phyloP scores from a whole-genome alignment of 2,888 invertebrate species.

The Pardosa pseudoannulata region DNA sequence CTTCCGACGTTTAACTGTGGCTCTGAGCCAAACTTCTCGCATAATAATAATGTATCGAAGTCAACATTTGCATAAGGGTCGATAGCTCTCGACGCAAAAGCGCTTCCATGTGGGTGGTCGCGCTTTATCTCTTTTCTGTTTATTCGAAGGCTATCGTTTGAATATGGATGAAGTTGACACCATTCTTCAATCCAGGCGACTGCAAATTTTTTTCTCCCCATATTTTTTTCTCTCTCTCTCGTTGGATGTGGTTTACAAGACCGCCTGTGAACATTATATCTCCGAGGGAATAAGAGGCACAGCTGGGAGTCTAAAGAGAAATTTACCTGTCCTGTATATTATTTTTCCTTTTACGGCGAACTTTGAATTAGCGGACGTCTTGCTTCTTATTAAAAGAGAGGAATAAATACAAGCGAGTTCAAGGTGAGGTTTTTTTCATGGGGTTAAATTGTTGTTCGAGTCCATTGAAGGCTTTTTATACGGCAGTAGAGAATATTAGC shows the following conservation, averaged over 20 bases:
- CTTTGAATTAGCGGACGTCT: background rate
- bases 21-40: background rate
- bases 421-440: background rate
- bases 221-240: too few species aligned
- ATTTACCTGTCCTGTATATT: background rate
- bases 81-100: constrained; percentile 49
- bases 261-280: background rate
- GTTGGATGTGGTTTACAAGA: constrained; percentile 5
- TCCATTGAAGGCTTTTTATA: too few species aligned
- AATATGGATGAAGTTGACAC: constrained; percentile 64
- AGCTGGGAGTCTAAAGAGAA: background rate
- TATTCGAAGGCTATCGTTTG: constrained; percentile 46
- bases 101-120: constrained; percentile 45
- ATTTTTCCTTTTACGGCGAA: background rate
- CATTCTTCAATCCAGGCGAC: constrained; percentile 26
- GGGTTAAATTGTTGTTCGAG: background rate
- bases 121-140: constrained; percentile 29
- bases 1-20: constrained; percentile 13
- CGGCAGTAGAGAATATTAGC: too few species aligned
- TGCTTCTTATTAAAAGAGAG: background rate
- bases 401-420: background rate
- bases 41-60: constrained; percentile 16
- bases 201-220: background rate
- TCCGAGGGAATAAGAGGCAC: background rate
- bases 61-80: constrained; percentile 24